phyloP scores from a whole-genome alignment of 1,140 invertebrate species.

The Drosophila dunni region DNA sequence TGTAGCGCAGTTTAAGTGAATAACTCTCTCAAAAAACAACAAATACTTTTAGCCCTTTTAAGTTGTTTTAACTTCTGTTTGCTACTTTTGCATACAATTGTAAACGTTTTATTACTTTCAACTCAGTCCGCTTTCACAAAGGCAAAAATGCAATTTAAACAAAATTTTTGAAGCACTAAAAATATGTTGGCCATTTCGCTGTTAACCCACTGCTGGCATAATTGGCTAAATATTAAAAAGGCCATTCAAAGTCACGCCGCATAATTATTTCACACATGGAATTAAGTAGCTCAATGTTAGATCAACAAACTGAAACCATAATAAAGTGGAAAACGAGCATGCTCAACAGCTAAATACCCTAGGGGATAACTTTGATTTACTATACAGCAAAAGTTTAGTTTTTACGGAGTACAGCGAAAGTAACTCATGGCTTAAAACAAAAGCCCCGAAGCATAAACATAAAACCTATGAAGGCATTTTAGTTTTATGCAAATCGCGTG shows the following conservation, averaged over 20 bases:
- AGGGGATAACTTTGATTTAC: background rate
- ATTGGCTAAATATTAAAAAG: conserved; percentile 7
- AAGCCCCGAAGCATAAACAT: conserved; percentile 21
- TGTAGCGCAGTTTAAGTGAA: conserved; percentile 24
- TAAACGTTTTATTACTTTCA: background rate
- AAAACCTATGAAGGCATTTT: conserved; percentile 23
- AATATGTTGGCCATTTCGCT: conserved; percentile 15
- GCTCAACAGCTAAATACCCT: background rate
- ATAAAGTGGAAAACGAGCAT: background rate
- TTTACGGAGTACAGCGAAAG: background rate
- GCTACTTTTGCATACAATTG: conserved; percentile 25
- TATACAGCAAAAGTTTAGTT: background rate
- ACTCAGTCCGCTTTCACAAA: conserved; percentile 19
- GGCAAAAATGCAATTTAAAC: conserved; percentile 46
- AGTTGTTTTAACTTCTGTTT: conserved; percentile 49
- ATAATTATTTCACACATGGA: conserved; percentile 33
- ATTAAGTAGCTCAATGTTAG: conserved; percentile 8
- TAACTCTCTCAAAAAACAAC: conserved; percentile 19
- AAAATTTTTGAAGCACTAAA: conserved; percentile 17
- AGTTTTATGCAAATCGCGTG: conserved; percentile 14
- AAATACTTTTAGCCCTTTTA: conserved; percentile 50
- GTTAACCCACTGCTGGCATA: background rate
- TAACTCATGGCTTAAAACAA: conserved; percentile 6
- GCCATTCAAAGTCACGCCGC: conserved; percentile 1
- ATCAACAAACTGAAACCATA: background rate